These are phyloP conservation scores for Melanchra persicariae DNA, from an alignment of 2,888 invertebrate genomes.

Conservation along the genomic window DNA sequence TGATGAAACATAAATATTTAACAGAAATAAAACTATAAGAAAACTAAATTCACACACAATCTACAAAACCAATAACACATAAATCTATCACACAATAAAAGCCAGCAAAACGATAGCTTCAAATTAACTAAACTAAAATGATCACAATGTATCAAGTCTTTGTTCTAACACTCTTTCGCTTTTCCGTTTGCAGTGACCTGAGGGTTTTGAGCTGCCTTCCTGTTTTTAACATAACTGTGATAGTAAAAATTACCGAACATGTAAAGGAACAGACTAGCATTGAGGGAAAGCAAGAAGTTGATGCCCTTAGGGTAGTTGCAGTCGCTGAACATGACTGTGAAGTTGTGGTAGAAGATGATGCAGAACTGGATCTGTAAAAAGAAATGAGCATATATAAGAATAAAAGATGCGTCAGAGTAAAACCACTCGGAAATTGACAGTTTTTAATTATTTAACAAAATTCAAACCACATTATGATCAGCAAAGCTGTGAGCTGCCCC, in stretches of 20 bases:
- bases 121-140: slow-evolving; percentile 26
- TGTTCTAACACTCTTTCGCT: slow-evolving; percentile 81
- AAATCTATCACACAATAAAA: slow-evolving; percentile 46
- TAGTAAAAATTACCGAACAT: slow-evolving; percentile 95
- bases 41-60: background rate
- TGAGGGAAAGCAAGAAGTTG: slow-evolving; percentile 92
- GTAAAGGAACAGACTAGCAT: slow-evolving; percentile 93
- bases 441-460: background rate
- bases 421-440: no score
- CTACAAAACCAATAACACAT: slow-evolving; percentile 29
- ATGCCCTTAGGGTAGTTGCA: slow-evolving; percentile 94
- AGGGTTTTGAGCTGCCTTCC: slow-evolving; percentile 40
- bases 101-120: slow-evolving; percentile 10
- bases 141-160: slow-evolving; percentile 60
- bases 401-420: no score
- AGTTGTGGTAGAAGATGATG: slow-evolving; percentile 94
- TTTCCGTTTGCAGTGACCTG: slow-evolving; percentile 70
- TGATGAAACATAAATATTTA: background rate
- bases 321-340: slow-evolving; percentile 92
- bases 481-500: background rate
- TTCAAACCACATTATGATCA: background rate
- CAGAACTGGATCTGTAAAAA: slow-evolving; percentile 91
- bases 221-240: slow-evolving; percentile 90
- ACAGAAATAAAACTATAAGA: background rate
- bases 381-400: slow-evolving; percentile 4